Evolutionary conservation across 1,140 invertebrate genomes (phyloP).

Genomic region (Coptotermes formosanus): DNA sequence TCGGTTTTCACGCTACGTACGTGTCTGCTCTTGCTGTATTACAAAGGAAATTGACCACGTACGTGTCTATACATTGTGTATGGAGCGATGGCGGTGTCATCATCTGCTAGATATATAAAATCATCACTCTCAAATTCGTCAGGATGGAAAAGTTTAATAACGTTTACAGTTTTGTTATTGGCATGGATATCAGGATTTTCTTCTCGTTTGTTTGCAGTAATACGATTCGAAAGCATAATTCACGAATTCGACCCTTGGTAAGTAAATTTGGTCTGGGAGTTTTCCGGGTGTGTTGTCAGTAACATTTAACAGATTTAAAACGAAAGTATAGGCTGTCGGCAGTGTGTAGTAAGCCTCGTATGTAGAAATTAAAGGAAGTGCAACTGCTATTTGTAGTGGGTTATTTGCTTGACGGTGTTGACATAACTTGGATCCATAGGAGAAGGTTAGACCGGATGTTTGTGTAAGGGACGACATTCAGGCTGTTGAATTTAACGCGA

Average conservation of each 20-base stretch:
- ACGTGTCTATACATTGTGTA: conserved; percentile 8
- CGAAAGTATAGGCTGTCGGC: background rate
- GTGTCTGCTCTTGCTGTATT: background rate
- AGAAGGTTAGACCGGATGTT: too few species aligned
- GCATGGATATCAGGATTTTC: conserved; percentile 98
- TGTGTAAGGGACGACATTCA: too few species aligned
- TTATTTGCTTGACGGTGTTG: too few species aligned
- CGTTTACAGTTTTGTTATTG: conserved; percentile 86
- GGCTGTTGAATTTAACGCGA: too few species aligned
- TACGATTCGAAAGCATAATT: conserved; percentile 99
- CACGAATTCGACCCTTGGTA: conserved; percentile 99
- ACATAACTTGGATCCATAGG: too few species aligned
- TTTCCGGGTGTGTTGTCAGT: background rate
- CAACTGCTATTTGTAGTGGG: too few species aligned
- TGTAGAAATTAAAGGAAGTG: too few species aligned
- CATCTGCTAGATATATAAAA: background rate
- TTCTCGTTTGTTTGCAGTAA: conserved; percentile 96
- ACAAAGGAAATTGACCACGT: background rate
- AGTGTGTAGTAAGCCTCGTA: background rate
- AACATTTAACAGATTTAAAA: background rate
- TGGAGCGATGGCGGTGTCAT: background rate
- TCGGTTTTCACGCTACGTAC: too few species aligned
- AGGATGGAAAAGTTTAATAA: conserved; percentile 69
- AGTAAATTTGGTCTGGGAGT: conserved; percentile 43
- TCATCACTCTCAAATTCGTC: conserved; percentile 27